Base-by-base conservation (phyloP, 2,113 vertebrate species). In the Sapajus apella region DNA sequence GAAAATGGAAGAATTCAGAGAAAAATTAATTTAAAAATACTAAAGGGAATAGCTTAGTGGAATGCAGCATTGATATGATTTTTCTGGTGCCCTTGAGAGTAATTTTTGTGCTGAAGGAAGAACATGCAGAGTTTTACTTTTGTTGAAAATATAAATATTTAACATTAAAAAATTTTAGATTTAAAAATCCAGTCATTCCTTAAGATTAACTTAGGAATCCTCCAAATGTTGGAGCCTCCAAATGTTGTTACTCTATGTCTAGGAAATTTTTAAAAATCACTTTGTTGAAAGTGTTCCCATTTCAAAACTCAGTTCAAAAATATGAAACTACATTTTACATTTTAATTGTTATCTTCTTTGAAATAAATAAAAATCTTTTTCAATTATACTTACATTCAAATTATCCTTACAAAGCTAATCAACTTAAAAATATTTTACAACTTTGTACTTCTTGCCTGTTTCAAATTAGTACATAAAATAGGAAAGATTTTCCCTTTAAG, bases 341-440 rank as follows among this genome's bases (percentile, higher is more conserved):
- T 87, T 95, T 18, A 92, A 87, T 96, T 94, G 23, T 83, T 93
- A 43, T 61, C 27, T 84, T 94, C 64, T 95, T 40, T 83, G 27
- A 80, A 86, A 50, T 47, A 91, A 97, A 70, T 20, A 91, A 91
- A 70, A 96, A 72, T 64, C 14, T 17, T 47, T 32, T 55, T 50
- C 4, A 88, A 76, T 94, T 64, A 64, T 13, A 32, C 12, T 64
- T 30, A 64, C 5, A 93, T 83, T 95, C 12, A 86, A 91, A 91
- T 91, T 96, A 82, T 43, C 64, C 17, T 80, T 79, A 68, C 47
- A 93, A 94, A 89, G 66, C 32, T 76, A 96, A 90, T 52, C 45
- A 72, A 90, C 18, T 77, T 73, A 27, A 90, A 95, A 96, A 91
- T 16, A 68, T 68, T 72, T 2, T 87, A 35, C 14, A 91, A 86